Evolutionary conservation across 2,888 invertebrate genomes (phyloP).

Genomic region (Trichopoda pennipes): DNA sequence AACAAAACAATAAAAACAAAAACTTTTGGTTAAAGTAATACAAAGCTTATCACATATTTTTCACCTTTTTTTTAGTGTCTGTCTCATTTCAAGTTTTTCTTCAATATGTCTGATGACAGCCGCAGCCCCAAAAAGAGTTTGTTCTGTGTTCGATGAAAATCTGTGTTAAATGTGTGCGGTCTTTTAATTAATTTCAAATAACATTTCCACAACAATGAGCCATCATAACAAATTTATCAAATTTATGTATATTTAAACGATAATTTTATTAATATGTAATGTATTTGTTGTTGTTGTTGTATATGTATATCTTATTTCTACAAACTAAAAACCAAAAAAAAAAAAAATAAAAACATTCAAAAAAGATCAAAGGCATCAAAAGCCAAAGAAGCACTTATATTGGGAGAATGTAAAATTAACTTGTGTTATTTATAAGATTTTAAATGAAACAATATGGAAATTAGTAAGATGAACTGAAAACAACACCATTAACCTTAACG

Average conservation of each 20-base stretch:
- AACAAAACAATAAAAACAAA: neutral
- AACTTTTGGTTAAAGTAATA: neutral
- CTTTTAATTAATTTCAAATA: conserved; percentile 59
- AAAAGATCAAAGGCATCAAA: conserved; percentile 50
- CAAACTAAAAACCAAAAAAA: conserved; percentile 19
- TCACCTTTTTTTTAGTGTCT: conserved; percentile 35
- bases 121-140: neutral
- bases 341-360: neutral
- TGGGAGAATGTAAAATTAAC: conserved; percentile 41
- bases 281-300: conserved; percentile 7
- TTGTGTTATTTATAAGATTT: conserved; percentile 60
- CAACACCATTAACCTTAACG: conserved; percentile 3
- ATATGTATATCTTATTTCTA: conserved; percentile 10
- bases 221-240: conserved; percentile 66
- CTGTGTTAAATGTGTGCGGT: conserved; percentile 53
- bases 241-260: conserved; percentile 58
- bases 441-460: conserved; percentile 63
- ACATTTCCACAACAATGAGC: conserved; percentile 66
- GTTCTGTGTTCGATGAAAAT: conserved; percentile 17
- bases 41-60: conserved; percentile 38
- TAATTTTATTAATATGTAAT: conserved; percentile 51
- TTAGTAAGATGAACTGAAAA: conserved; percentile 37
- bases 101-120: conserved; percentile 7
- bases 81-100: neutral
- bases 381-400: conserved; percentile 19